Percentiles rank a stretch among this genome's conserved stretches.
Conservation (phyloP, 2,113 vertebrate genomes). For the Plecotus auritus region DNA sequence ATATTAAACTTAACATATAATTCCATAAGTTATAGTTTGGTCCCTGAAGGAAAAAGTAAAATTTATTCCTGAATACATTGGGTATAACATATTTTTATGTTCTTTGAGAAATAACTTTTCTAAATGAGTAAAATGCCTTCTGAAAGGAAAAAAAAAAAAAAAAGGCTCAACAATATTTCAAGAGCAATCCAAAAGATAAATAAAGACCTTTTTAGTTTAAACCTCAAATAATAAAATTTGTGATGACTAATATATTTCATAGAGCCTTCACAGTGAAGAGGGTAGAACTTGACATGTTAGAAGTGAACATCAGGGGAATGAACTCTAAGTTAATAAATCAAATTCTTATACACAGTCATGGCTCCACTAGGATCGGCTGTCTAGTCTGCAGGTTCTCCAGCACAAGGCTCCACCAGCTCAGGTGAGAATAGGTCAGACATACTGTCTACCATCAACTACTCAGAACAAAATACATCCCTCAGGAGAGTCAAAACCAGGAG, state of each 20-base stretch:
- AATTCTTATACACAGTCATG: background rate
- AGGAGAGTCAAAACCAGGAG: background rate
- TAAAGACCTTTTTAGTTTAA: background rate
- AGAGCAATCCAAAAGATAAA: background rate
- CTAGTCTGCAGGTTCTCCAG: background rate
- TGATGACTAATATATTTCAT: background rate
- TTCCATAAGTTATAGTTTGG: background rate
- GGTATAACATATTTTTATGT: background rate
- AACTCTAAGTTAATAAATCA: background rate
- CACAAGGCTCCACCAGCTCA: no score
- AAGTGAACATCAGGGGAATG: background rate
- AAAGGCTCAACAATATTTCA: background rate
- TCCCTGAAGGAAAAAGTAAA: background rate
- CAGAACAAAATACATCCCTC: background rate
- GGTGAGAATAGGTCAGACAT: slow-evolving; percentile 47
- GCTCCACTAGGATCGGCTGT: background rate
- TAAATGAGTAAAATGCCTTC: slow-evolving; percentile 3
- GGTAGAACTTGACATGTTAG: background rate
- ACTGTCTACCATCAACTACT: slow-evolving; percentile 37
- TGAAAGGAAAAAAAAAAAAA: background rate
- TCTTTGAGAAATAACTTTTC: background rate
- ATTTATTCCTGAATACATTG: background rate
- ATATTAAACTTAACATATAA: background rate
- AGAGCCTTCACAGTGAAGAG: background rate
- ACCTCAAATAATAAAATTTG: background rate